phyloP scores from a whole-genome alignment of 2,888 invertebrate genomes.

The Tinea semifulvella region DNA sequence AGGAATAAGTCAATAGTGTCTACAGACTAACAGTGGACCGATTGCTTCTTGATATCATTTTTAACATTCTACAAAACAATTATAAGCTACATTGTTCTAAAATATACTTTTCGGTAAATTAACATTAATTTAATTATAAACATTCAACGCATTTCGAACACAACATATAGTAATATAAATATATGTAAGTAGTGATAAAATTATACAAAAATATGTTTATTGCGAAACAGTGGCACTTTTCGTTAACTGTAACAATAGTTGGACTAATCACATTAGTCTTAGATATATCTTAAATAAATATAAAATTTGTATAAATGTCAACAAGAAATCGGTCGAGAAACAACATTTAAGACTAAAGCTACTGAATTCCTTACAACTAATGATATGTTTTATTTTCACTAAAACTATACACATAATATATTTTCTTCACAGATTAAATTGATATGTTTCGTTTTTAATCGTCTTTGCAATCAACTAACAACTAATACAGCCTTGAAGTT shows the following conservation, averaged over 20 bases:
- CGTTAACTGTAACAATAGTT: no score
- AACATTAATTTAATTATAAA: no score
- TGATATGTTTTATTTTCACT: slow-evolving; percentile 2
- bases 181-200: neutral
- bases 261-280: neutral
- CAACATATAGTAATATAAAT: neutral
- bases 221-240: no score
- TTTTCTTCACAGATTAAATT: slow-evolving; percentile 12
- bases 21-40: slow-evolving; percentile 55
- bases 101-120: no score
- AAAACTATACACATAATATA: neutral
- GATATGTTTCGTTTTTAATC: slow-evolving; percentile 7
- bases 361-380: neutral
- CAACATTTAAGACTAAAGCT: slow-evolving; percentile 4
- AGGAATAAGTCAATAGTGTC: slow-evolving; percentile 59
- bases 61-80: neutral
- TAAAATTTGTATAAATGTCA: slow-evolving; percentile 13
- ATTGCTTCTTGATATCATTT: slow-evolving; percentile 25
- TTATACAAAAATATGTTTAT: neutral
- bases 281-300: slow-evolving; percentile 20
- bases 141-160: neutral
- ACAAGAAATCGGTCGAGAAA: neutral
- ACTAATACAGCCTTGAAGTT: slow-evolving; percentile 10
- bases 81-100: no score
- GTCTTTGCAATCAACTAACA: slow-evolving; percentile 7